phyloP scores from a whole-genome alignment of 2,797 vertebrate species.

The Gymnothorax javanicus region DNA sequence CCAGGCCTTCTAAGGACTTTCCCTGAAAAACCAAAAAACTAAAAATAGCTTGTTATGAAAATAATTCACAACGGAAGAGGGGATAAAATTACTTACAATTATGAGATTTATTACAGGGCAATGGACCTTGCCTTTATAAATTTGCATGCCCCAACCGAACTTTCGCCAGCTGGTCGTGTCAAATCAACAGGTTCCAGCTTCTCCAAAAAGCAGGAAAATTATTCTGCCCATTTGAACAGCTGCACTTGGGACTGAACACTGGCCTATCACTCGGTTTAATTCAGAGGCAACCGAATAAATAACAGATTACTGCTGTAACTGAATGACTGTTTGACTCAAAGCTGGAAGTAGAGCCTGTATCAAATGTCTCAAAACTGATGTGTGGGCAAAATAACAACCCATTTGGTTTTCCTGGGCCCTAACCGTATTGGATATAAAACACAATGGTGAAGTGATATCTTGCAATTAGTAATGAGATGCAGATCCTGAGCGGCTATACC shows the following conservation, averaged over 20 bases:
- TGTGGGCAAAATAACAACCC: neutral
- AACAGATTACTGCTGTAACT: neutral
- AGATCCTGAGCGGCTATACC: too few species aligned
- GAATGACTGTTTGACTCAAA: neutral
- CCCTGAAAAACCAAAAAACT: neutral
- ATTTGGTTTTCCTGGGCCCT: neutral
- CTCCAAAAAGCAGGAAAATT: neutral
- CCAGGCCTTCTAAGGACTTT: neutral
- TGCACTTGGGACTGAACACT: neutral
- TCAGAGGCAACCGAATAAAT: neutral
- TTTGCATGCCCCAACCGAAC: neutral
- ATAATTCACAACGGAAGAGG: neutral
- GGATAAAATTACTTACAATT: neutral
- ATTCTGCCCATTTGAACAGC: neutral
- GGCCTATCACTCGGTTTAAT: too few species aligned
- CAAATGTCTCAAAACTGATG: neutral
- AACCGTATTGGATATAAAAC: neutral
- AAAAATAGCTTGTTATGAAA: neutral
- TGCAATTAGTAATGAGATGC: neutral
- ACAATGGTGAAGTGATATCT: neutral
- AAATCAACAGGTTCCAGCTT: neutral
- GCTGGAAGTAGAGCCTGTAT: neutral
- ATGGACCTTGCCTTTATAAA: neutral
- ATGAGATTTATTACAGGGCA: neutral
- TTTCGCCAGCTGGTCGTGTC: neutral